Conservation (phyloP, 2,113 vertebrate genomes). For the Cyanistes caeruleus region DNA sequence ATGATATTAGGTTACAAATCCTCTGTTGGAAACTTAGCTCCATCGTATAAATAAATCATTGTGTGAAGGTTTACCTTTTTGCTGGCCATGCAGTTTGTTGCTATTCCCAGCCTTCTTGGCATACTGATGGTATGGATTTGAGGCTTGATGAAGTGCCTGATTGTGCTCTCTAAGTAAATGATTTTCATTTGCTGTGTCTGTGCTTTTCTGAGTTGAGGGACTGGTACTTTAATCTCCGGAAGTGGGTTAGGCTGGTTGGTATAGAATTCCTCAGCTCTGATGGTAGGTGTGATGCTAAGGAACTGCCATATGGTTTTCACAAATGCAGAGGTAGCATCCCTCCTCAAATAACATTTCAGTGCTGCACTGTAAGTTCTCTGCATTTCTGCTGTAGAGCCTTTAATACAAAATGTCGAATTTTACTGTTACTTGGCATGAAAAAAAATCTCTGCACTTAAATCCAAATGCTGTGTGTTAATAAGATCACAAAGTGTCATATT, state of each 20-base stretch:
- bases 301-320: background rate
- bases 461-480: background rate
- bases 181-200: background rate
- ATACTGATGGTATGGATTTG: background rate
- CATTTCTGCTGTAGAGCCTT: background rate
- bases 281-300: background rate
- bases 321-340: background rate
- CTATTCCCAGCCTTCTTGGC: background rate
- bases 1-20: background rate
- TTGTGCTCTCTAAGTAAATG: background rate
- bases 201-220: background rate
- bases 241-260: background rate
- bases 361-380: background rate
- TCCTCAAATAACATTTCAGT: background rate
- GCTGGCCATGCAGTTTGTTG: background rate
- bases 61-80: background rate
- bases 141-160: background rate
- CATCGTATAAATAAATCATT: background rate
- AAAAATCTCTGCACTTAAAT: background rate
- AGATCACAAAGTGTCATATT: background rate
- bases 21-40: background rate
- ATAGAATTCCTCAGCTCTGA: background rate
- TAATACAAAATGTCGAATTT: background rate
- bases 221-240: background rate
- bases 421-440: background rate